These are phyloP conservation scores for Lytechinus variegatus DNA, from an alignment of 35 echinoderm and acorn worm species.

Conservation along the genomic window DNA sequence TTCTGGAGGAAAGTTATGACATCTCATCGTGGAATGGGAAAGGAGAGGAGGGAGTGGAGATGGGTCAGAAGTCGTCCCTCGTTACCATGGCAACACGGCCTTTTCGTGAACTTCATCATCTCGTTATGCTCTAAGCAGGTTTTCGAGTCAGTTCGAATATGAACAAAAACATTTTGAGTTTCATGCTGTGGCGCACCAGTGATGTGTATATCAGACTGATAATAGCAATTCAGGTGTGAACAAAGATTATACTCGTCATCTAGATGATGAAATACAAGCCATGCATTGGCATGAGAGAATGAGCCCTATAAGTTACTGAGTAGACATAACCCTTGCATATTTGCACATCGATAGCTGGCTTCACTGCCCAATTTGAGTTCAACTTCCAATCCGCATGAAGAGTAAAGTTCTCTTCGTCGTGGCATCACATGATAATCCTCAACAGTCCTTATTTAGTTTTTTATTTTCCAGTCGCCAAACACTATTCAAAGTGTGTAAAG, in stretches of 20 bases:
- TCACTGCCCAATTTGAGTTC: constrained; percentile 38
- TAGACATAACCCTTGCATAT: constrained; percentile 42
- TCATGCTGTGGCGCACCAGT: background rate
- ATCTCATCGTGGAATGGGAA: background rate
- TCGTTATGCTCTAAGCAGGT: background rate
- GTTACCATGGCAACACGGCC: background rate
- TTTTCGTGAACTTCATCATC: constrained; percentile 18
- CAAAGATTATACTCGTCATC: background rate
- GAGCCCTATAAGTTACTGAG: background rate
- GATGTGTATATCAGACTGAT: background rate
- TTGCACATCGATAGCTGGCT: constrained; percentile 40
- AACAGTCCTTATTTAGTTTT: constrained; percentile 31
- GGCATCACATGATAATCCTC: constrained; percentile 51
- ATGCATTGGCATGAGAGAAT: background rate
- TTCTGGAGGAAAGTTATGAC: background rate
- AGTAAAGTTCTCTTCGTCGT: constrained; percentile 25
- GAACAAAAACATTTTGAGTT: background rate
- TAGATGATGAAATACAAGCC: background rate
- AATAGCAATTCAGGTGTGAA: background rate
- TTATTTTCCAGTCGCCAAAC: constrained; percentile 35
- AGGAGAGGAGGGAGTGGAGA: background rate
- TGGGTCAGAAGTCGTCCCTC: background rate
- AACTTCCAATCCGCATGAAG: constrained; percentile 45
- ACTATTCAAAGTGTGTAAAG: constrained; percentile 16
- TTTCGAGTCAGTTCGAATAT: background rate